Conservation (phyloP, 2,113 vertebrate genomes). For the Mesocricetus auratus region DNA sequence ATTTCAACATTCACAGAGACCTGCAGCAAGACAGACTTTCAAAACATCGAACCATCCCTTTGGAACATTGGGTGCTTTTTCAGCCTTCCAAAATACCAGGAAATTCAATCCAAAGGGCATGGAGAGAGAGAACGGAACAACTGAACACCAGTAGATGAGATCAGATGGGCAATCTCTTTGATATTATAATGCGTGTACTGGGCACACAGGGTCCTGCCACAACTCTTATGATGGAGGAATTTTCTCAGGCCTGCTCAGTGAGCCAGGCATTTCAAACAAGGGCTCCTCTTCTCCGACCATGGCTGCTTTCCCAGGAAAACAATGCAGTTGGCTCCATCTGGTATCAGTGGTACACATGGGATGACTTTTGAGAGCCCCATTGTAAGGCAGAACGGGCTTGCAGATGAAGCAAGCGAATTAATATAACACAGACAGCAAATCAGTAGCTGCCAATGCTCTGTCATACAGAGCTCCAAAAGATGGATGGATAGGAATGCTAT, state of each 20-base stretch:
- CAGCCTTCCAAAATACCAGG: background rate
- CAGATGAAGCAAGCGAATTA: background rate
- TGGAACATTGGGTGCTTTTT: background rate
- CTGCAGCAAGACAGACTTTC: background rate
- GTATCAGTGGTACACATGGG: background rate
- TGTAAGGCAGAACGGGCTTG: background rate
- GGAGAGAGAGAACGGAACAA: background rate
- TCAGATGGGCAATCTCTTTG: slow-evolving; percentile 36
- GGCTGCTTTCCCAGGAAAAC: slow-evolving; percentile 35
- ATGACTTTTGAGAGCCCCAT: background rate
- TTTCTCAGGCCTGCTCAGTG: slow-evolving; percentile 36
- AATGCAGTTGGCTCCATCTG: background rate
- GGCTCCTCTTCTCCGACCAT: background rate
- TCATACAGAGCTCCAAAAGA: background rate
- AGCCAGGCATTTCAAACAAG: slow-evolving; percentile 37
- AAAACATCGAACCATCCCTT: slow-evolving; percentile 40
- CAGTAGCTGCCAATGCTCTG: background rate
- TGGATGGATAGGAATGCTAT: background rate
- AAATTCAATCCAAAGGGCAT: slow-evolving; percentile 32
- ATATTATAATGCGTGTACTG: background rate
- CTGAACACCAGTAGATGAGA: background rate
- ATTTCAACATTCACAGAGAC: background rate
- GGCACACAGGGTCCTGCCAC: background rate
- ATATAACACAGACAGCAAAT: background rate
- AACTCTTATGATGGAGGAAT: background rate